Percentiles rank a stretch among this genome's conserved stretches.
Conservation (phyloP, 2,888 invertebrate species). For the Eulithis testata region DNA sequence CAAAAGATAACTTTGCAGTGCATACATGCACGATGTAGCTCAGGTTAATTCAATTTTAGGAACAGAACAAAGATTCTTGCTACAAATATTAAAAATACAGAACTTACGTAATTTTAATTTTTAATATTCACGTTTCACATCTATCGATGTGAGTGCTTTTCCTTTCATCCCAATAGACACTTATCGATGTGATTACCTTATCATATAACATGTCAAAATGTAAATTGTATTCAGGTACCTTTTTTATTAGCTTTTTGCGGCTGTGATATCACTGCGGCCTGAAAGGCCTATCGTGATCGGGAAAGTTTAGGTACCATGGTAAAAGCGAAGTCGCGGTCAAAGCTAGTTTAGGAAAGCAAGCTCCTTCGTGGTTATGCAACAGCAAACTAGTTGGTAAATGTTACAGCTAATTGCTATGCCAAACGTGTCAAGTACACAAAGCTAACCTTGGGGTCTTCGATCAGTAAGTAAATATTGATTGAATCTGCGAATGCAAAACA, state of each 20-base stretch:
- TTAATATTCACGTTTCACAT: too few relatives aligned
- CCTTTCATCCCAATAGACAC: too few relatives aligned
- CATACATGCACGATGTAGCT: conserved; percentile 19
- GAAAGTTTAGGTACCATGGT: neutral
- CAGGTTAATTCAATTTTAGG: conserved; percentile 22
- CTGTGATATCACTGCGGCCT: too few relatives aligned
- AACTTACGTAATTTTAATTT: neutral
- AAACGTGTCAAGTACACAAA: conserved; percentile 64
- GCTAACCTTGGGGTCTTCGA: conserved; percentile 61
- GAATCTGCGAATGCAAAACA: conserved; percentile 32
- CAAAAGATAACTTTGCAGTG: conserved; percentile 31
- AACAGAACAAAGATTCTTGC: conserved; percentile 2
- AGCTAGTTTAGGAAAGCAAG: neutral
- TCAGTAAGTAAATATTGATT: conserved; percentile 40
- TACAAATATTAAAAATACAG: neutral
- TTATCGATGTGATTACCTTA: too few relatives aligned
- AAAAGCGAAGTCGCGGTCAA: neutral
- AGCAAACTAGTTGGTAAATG: conserved; percentile 30
- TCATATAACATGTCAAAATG: too few relatives aligned
- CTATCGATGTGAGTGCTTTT: too few relatives aligned
- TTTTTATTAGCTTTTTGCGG: too few relatives aligned
- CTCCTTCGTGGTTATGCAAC: conserved; percentile 5
- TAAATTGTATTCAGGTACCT: too few relatives aligned
- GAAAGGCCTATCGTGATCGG: too few relatives aligned
- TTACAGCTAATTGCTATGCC: conserved; percentile 55